Base-by-base conservation (phyloP, 2,888 invertebrate genomes). In the Leptothorax acervorum region DNA sequence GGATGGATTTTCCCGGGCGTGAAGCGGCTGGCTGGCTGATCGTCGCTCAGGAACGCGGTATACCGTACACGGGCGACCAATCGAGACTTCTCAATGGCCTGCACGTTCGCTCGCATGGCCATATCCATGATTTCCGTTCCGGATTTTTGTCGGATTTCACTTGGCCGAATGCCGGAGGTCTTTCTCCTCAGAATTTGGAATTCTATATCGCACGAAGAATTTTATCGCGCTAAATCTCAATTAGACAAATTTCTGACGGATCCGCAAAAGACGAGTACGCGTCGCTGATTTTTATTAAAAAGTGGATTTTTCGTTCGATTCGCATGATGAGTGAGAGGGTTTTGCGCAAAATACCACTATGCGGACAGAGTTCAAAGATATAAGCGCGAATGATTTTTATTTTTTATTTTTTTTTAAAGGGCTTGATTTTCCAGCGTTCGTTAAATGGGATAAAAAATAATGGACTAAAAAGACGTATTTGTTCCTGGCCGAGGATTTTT, bases 1-100 rank as follows among this genome's bases (percentile, higher is more conserved):
- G 65, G 57, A 68, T 63, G 81, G 81, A 86, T 82, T 76, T 84
- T 84, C 82, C 71, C 63, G 74, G n/a, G 45, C 57, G 45, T 68
- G 60, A 60, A 79, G 23, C 35, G 48, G 8, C 48, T 39, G 35
- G 76, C 45, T 42, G 23, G 23, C 35, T 42, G 57, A 60, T 60
- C 48, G 60, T 62, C 60, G 48, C 48, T 70, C 60, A 39, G 76
- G n/a, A 78, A 66, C 42, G 76, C 18, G 66, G 42, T 70, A 48
- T 18, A 55, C 45, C 78, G 23, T 0, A 11, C 57, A 45, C 57
- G 57, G 57, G n/a, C 70, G 70, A 48, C 28, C 71, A 48, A 60
- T 79, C 70, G 70, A 28, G 79, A 79, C 28, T 66, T 48, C 70
- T 79, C 70, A 62, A 71, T 71, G 79, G 9, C 5, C 48, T 18